Base-by-base conservation (phyloP, 2,888 invertebrate species). In the Camptogramma bilineatum region DNA sequence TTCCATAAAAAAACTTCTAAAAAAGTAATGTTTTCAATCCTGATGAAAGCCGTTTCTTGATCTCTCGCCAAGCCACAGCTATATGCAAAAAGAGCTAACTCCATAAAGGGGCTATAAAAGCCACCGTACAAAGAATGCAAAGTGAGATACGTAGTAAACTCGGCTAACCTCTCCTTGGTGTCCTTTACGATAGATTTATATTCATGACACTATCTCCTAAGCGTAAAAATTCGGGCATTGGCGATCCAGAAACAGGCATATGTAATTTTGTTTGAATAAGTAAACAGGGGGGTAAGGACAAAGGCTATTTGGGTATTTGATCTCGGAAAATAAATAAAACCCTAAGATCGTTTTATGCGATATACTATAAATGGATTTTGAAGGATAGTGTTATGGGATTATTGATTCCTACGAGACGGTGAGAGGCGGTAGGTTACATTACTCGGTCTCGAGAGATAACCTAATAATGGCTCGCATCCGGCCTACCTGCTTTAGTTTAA, bases 241-340 rank as follows among this genome's bases (percentile, higher is more conserved):
- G 91, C 90, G 88, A 92, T 91, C 88, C 90, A 84, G 88, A 87
- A 88, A 87, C 88, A 85, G 87, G 92, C 92, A 92, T 92, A 93
- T 91, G 92, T 93, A 93, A 93, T 92, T 92, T 91, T 93, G 91
- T 93, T 92, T 93, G 92, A 91, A 93, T 92, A 93, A 91, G 91
- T 91, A 92, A 92, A 88, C 86, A 88, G 87, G 90, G 34, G 71
- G 87, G 84, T 78, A 79, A 88, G 88, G 91, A 92, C 92, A 92
- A 93, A 93, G 87, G 88, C 89, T 88, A 91, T 93, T 93, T 91
- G 91, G 89, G 88, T 87, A 91, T 93, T 93, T 91, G 91, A 91
- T 91, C 90, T 91, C 78, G 66, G 77, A 84, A 84, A 83, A 90
- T 91, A 92, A 90, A 91, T 90, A 91, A 86, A 86, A 83, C 83